These are phyloP conservation scores for Syngnathus scovelli DNA, from an alignment of 2,113 vertebrate species.

Conservation along the genomic window DNA sequence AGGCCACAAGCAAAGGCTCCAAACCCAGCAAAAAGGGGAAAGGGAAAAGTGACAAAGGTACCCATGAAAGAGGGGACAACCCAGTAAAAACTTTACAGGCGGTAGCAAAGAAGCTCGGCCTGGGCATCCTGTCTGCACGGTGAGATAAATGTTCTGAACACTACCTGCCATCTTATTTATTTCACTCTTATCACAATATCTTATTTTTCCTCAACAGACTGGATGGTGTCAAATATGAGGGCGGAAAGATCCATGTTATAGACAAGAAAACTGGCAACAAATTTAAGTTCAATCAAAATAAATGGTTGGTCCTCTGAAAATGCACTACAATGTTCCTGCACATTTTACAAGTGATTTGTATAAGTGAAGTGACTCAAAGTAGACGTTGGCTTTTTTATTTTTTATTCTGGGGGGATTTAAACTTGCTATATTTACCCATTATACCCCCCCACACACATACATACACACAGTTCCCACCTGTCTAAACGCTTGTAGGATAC, in stretches of 20 bases:
- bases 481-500: no score
- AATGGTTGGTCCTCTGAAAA: slow-evolving; percentile 70
- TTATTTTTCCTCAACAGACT: slow-evolving; percentile 69
- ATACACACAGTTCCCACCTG: no score
- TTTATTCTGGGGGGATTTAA: no score
- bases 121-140: slow-evolving; percentile 82
- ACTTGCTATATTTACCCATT: no score
- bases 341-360: no score
- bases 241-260: slow-evolving; percentile 79
- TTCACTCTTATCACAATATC: not conserved
- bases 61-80: slow-evolving; percentile 67
- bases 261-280: slow-evolving; percentile 81
- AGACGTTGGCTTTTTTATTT: no score
- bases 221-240: slow-evolving; percentile 86
- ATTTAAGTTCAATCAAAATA: slow-evolving; percentile 79
- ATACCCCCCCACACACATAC: no score
- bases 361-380: no score
- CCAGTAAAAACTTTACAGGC: slow-evolving; percentile 86
- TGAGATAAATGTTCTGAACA: slow-evolving; percentile 41
- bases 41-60: slow-evolving; percentile 68
- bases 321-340: no score
- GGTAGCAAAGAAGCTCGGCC: slow-evolving; percentile 83
- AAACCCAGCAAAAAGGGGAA: slow-evolving; percentile 82
- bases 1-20: slow-evolving; percentile 74
- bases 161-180: not conserved